Percentiles rank a stretch among this genome's conserved stretches.
Conservation (phyloP, 2,113 vertebrate genomes). For the Callaeas wilsoni region DNA sequence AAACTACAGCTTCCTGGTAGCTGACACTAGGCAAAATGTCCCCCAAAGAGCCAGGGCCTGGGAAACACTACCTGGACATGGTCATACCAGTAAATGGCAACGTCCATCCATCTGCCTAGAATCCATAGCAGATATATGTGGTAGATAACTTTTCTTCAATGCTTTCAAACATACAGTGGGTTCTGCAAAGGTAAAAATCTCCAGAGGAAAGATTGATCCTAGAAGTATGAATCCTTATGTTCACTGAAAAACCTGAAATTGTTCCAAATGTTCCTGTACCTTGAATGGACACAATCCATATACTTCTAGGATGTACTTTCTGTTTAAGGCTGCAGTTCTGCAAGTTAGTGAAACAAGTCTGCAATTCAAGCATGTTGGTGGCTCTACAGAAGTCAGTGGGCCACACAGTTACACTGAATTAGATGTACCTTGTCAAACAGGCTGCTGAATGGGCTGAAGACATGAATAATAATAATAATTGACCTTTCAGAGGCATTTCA, state of each 20-base stretch:
- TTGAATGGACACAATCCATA: not conserved
- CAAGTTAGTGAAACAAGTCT: not conserved
- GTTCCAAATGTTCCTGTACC: not conserved
- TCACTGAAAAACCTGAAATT: not conserved
- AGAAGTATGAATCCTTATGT: not conserved
- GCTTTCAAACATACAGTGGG: not conserved
- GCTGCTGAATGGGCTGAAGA: not conserved
- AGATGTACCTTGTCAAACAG: not conserved
- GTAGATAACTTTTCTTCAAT: not conserved
- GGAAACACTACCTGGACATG: not conserved
- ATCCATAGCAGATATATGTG: not conserved
- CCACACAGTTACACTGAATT: not conserved
- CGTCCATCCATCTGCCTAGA: not conserved
- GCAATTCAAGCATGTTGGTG: not conserved
- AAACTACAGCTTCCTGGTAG: not conserved
- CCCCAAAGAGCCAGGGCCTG: not conserved
- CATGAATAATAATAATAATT: not conserved
- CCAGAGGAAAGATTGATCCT: not conserved
- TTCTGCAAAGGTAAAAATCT: not conserved
- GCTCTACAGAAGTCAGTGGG: not conserved
- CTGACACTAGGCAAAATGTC: not conserved
- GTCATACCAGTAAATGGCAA: not conserved
- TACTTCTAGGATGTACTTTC: not conserved
- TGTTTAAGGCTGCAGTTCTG: not conserved
- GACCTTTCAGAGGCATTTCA: not conserved